Evolutionary conservation across 1,140 invertebrate species (phyloP), one percentile per base, ranked within the genome.

Genomic region (Lepidotrigona ventralis): DNA sequence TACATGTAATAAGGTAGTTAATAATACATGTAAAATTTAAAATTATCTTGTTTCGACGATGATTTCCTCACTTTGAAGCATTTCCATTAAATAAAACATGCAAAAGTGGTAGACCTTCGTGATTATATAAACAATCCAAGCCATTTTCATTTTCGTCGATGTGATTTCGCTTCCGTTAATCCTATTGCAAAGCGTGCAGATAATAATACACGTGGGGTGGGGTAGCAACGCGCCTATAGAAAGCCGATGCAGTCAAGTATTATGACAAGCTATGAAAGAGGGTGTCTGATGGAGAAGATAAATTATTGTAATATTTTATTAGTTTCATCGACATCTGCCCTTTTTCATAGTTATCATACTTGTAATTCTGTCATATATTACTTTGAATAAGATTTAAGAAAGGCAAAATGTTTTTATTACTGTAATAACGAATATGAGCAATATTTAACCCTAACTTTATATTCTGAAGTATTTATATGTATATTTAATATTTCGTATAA

Each of bases 111-210:
- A 39, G 17, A 23, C 58, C 56, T 71, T 88, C 86, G 86, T 88
- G 86, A 88, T 78, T 39, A 66, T 79, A 56, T 72, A 60, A 79
- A 64, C 83, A 76, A 88, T 77, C 58, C 58, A 80, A 63, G 70
- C 58, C 53, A 81, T 88, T 86, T 83, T 73, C 87, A 77, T 85
- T 88, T 88, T 73, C 84, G 72, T 86, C 81, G 84, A 88, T 80
- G 82, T 77, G 84, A 84, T 88, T 88, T 66, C 74, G 79, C 66
- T 88, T 88, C 75, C 86, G 84, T 81, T 88, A 88, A 88, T 89
- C 64, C 85, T 60, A 60, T 77, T 83, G 58, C 78, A 77, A 84
- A 86, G 87, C 87, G 88, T 89, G 87, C 87, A 89, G 86, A 56
- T 89, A 89, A 89, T 89, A 88, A 89, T 86, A 85, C 86, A 78